Conservation (phyloP, 2,113 vertebrate species). For the Xyliphius kryptos region DNA sequence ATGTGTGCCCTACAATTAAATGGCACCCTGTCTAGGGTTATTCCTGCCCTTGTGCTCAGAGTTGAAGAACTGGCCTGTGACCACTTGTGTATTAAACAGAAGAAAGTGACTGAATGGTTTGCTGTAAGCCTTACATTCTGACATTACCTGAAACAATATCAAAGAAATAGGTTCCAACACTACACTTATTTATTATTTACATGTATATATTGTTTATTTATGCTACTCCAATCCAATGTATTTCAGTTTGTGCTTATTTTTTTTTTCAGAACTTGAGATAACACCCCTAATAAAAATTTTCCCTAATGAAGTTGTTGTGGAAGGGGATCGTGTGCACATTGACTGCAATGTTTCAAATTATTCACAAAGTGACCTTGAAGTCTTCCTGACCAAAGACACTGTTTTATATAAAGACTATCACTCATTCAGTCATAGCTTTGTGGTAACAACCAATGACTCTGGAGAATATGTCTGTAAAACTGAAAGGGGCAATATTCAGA, state of each 20-base stretch:
- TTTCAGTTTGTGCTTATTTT: neutral
- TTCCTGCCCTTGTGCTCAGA: too few relatives aligned
- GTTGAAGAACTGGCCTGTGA: too few relatives aligned
- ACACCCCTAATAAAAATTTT: slow-evolving; percentile 48
- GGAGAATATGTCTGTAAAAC: slow-evolving; percentile 59
- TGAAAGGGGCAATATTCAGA: slow-evolving; percentile 46
- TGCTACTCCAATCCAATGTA: too few relatives aligned
- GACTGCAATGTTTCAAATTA: slow-evolving; percentile 44
- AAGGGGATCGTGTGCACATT: slow-evolving; percentile 54
- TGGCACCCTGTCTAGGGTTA: too few relatives aligned
- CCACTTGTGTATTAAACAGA: too few relatives aligned
- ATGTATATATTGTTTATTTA: too few relatives aligned
- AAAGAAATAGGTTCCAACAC: too few relatives aligned
- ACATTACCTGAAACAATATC: too few relatives aligned
- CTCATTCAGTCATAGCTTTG: slow-evolving; percentile 31
- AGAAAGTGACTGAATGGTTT: too few relatives aligned
- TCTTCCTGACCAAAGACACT: slow-evolving; percentile 45
- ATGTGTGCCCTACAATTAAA: too few relatives aligned
- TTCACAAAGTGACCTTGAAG: slow-evolving; percentile 10
- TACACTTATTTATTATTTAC: too few relatives aligned
- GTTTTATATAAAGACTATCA: slow-evolving; percentile 27
- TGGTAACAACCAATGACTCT: slow-evolving; percentile 30
- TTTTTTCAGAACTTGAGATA: slow-evolving; percentile 49
- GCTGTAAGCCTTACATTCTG: too few relatives aligned
- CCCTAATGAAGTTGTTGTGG: slow-evolving; percentile 34